Evolutionary conservation across 2,888 invertebrate genomes (phyloP).

Genomic region (Spilosoma lubricipeda): DNA sequence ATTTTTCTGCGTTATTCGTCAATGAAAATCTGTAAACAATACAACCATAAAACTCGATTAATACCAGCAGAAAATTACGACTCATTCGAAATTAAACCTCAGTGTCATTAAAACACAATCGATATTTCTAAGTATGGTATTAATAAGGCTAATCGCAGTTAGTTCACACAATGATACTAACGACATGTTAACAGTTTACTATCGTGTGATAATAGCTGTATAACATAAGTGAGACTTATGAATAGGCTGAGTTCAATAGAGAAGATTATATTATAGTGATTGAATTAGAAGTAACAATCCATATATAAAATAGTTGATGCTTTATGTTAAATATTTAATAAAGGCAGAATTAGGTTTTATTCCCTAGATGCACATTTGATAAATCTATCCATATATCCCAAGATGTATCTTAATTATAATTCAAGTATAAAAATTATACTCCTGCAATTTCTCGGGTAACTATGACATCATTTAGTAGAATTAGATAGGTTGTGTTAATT

Average conservation of each 20-base stretch:
- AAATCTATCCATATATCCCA: not conserved
- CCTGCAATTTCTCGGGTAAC: not conserved
- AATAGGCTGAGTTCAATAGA: slow-evolving; percentile 4
- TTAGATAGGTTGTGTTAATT: not conserved
- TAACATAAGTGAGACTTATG: slow-evolving; percentile 36
- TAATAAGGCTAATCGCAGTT: slow-evolving; percentile 18
- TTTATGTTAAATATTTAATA: not conserved
- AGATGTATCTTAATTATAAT: not conserved
- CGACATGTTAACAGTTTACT: slow-evolving; percentile 9
- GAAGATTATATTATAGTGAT: not conserved
- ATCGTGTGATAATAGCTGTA: slow-evolving; percentile 42
- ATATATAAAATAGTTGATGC: not conserved
- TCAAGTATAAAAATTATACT: not conserved
- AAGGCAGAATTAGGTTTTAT: not conserved
- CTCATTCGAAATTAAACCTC: not conserved
- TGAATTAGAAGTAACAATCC: not conserved
- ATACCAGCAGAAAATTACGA: not conserved
- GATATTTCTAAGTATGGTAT: not conserved
- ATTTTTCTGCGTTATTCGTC: not conserved
- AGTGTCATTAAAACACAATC: not conserved
- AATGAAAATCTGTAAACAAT: not conserved
- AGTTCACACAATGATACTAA: slow-evolving; percentile 37
- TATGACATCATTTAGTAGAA: not conserved
- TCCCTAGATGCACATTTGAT: not conserved
- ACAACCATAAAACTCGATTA: not conserved